Evolutionary conservation across 2,113 vertebrate genomes (phyloP), one percentile per base, ranked within the genome.

Genomic region (Xiphorhynchus elegans): DNA sequence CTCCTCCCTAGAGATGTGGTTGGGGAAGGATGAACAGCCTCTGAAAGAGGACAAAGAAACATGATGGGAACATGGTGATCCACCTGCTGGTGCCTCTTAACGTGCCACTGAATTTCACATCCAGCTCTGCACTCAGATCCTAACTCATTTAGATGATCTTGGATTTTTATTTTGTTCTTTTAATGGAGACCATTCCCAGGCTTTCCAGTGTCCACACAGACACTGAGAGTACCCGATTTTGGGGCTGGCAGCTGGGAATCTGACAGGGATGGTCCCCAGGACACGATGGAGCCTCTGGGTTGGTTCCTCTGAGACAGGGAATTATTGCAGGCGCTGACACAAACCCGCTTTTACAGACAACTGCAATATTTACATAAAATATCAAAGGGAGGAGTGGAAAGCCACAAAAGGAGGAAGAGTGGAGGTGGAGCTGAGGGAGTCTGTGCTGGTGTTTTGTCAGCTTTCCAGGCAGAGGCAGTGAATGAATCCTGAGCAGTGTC

Each of bases 291-390:
- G 16, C 69, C 11, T 82, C 77, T 42, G 33, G n/a, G 46, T 58
- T 64, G 2, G 0, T 79, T 37, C 46, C 2, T 42, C 44, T 29
- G 79, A 46, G 72, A 42, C 0, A 0, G 40, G 33, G 55, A 40
- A 44, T 62, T 68, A 17, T 11, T 82, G 68, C 29, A 59, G 33
- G 35, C 24, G 29, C 59, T 89, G 60, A 81, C 56, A 58, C 35
- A 82, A 35, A 77, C 78, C 37, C 90, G 52, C 40, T 84, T 46
- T 82, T 82, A 59, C n/a, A 88, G 19, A n/a, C 53, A 60, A 17
- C 33, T 23, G 67, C 42, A 88, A 74, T 56, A 69, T 90, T 89
- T 94, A 52, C 39, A 83, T 56, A 37, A 91, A 87, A 49, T 69
- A 84, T 66, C 78, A 84, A 18, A 66, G n/a, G 33, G 37, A 49